phyloP scores from a whole-genome alignment of 2,113 vertebrate species.

The Cryptomyrus ogoouensis region DNA sequence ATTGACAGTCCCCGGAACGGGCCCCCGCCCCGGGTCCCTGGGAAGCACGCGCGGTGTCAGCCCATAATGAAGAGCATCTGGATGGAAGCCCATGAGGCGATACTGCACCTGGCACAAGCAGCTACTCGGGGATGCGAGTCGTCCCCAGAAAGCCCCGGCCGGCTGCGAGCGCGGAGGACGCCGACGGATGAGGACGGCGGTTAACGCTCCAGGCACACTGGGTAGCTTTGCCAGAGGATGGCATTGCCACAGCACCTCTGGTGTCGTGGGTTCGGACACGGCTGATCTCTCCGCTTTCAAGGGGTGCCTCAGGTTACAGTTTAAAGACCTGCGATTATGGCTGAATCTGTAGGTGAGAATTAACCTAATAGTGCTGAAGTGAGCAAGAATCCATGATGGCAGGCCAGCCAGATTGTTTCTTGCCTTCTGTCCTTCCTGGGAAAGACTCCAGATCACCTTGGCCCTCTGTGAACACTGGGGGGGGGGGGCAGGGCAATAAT shows the following conservation, averaged over 20 bases:
- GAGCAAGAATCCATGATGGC: neutral
- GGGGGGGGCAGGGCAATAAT: neutral
- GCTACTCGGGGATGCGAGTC: neutral
- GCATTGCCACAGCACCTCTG: neutral
- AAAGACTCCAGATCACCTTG: neutral
- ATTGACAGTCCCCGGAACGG: conserved; percentile 37
- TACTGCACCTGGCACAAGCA: neutral
- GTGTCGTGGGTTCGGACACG: neutral
- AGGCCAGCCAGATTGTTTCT: neutral
- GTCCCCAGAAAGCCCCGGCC: neutral
- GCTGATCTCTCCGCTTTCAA: neutral
- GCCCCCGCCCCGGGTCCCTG: neutral
- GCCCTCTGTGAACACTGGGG: neutral
- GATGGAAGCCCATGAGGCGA: neutral
- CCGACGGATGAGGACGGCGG: neutral
- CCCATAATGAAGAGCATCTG: conserved; percentile 1
- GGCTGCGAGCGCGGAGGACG: neutral
- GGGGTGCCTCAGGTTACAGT: neutral
- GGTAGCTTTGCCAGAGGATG: neutral
- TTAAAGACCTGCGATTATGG: neutral
- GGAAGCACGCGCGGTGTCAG: neutral
- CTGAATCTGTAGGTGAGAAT: neutral
- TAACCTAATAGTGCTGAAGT: neutral
- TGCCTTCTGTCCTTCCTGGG: neutral
- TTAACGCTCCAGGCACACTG: neutral